Evolutionary conservation across 2,113 vertebrate genomes (phyloP).

Genomic region (Lophura nycthemera): DNA sequence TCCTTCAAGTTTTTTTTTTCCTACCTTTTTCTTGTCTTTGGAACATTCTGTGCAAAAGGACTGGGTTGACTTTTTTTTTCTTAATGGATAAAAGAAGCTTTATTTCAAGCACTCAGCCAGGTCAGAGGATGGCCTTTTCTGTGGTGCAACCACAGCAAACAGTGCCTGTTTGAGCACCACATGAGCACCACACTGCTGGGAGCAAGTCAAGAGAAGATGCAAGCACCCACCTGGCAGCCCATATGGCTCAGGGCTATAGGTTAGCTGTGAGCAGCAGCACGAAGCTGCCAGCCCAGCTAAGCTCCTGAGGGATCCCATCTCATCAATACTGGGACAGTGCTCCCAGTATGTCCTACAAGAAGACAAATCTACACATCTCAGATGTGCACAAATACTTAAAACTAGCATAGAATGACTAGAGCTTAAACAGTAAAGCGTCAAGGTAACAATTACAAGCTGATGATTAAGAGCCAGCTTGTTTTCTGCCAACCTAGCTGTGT

Average conservation of each 20-base stretch:
- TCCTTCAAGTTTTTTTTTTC: background rate
- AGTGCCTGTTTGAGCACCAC: constrained; percentile 21
- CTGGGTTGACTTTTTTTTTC: background rate
- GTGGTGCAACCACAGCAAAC: constrained; percentile 31
- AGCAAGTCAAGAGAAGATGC: constrained; percentile 1
- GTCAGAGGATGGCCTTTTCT: background rate
- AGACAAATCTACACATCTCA: background rate
- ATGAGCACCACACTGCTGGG: constrained; percentile 21
- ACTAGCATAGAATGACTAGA: background rate
- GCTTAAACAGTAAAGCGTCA: background rate
- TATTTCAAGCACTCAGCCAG: background rate
- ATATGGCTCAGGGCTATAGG: constrained; percentile 32
- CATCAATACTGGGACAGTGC: rapidly evolving
- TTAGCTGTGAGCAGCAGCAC: background rate
- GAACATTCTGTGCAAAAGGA: background rate
- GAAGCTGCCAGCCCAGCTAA: background rate
- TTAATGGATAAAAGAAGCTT: background rate
- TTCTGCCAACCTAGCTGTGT: background rate
- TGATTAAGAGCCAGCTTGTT: background rate
- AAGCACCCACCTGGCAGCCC: background rate
- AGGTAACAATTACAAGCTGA: background rate
- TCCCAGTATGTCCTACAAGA: background rate
- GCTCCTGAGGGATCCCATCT: background rate
- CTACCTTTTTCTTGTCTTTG: background rate
- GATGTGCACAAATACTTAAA: background rate